Conservation (phyloP, 2,113 vertebrate genomes). For the Romanogobio albipinnatus region DNA sequence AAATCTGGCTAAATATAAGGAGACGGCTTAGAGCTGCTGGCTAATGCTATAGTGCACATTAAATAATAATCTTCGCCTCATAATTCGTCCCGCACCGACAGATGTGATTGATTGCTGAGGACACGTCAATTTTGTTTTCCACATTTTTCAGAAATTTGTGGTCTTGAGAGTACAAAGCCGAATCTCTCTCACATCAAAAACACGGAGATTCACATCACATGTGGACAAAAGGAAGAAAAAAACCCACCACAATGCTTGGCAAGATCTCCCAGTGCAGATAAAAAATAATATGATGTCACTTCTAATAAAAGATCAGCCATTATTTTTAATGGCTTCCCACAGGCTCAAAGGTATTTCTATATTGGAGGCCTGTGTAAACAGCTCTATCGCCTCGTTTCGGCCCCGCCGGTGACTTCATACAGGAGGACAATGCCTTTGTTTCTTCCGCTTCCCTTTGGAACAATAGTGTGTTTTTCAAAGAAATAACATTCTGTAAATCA, state of each 20-base stretch:
- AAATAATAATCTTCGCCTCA: background rate
- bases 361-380: conserved; percentile 71
- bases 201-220: conserved; percentile 24
- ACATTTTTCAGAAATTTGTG: background rate
- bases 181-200: background rate
- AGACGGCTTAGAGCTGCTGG: background rate
- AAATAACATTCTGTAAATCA: conserved; percentile 44
- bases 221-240: conserved; percentile 14
- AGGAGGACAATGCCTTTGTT: conserved; percentile 76
- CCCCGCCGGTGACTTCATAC: conserved; percentile 75
- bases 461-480: conserved; percentile 69
- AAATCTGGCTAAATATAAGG: conserved; percentile 4
- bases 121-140: background rate
- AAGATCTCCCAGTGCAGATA: conserved; percentile 56
- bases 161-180: background rate
- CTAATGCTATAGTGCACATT: background rate
- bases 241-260: conserved; percentile 51
- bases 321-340: conserved; percentile 68
- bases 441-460: conserved; percentile 74
- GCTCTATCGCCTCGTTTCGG: conserved; percentile 66
- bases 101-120: background rate
- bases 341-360: conserved; percentile 68
- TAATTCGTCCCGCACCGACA: background rate
- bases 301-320: conserved; percentile 63
- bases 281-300: conserved; percentile 70